A percentile compares a stretch with the other conserved stretches of the same genome.
Evolutionary conservation across 2,888 invertebrate species (phyloP).

Genomic region (Agrotis ipsilon): DNA sequence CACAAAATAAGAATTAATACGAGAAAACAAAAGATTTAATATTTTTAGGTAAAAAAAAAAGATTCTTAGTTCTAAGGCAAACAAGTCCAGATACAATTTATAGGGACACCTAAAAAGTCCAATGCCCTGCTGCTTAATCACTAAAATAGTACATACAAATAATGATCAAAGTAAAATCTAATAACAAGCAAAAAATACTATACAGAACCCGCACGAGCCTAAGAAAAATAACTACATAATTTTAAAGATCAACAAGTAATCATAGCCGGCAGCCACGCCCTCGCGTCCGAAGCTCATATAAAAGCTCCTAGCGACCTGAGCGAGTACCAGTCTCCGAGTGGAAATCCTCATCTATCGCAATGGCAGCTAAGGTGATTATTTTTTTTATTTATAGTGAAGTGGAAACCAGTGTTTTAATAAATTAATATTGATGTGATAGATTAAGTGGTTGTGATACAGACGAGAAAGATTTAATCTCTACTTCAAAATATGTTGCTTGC

Average conservation of each 20-base stretch:
- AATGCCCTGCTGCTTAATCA: neutral
- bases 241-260: constrained; percentile 85
- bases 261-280: constrained; percentile 80
- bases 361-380: constrained; percentile 88
- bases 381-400: constrained; percentile 66
- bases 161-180: neutral
- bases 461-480: neutral
- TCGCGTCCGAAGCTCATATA: constrained; percentile 82
- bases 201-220: constrained; percentile 53
- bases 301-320: constrained; percentile 77
- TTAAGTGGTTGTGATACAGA: constrained; percentile 14
- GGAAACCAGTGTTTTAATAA: constrained; percentile 48
- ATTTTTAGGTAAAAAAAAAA: neutral
- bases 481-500: neutral
- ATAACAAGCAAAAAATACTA: neutral
- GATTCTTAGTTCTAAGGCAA: neutral
- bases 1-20: no score
- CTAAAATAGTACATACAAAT: neutral
- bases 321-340: constrained; percentile 84
- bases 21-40: no score
- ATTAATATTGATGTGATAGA: neutral
- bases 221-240: constrained; percentile 53
- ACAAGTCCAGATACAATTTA: neutral
- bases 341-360: constrained; percentile 83
- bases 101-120: neutral